Evolutionary conservation across 2,888 invertebrate species (phyloP).

Genomic region (Drymonia ruficornis): DNA sequence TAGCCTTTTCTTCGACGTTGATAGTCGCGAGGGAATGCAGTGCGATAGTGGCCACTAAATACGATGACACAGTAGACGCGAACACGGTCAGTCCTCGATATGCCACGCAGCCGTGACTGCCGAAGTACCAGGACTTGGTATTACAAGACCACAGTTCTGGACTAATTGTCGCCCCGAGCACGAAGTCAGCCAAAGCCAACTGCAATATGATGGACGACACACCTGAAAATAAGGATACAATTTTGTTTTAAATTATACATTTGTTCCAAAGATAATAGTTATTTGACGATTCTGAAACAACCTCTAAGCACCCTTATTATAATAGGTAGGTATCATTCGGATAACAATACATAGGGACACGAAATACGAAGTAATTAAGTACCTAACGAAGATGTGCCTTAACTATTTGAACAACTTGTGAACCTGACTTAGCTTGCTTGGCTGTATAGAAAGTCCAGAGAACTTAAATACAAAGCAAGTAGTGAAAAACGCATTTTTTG

Average conservation of each 20-base stretch:
- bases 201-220: slow-evolving; percentile 80
- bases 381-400: no score
- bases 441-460: no score
- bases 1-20: slow-evolving; percentile 75
- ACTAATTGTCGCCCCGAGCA: slow-evolving; percentile 70
- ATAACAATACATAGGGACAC: no score
- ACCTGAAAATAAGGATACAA: slow-evolving; percentile 71
- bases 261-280: no score
- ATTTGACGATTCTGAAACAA: no score
- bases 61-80: slow-evolving; percentile 81
- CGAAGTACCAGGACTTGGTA: slow-evolving; percentile 79
- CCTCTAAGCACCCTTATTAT: no score
- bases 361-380: no score
- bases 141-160: slow-evolving; percentile 83
- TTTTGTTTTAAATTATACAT: neutral
- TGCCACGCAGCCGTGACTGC: slow-evolving; percentile 75
- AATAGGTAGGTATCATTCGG: no score
- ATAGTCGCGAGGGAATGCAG: slow-evolving; percentile 84
- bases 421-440: neutral
- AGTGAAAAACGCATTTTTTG: no score
- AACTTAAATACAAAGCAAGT: no score
- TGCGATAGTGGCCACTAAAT: slow-evolving; percentile 82
- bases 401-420: neutral
- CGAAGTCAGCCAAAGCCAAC: slow-evolving; percentile 78
- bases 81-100: slow-evolving; percentile 84